Conservation (phyloP, 2,888 invertebrate species). For the Melinaea menophilus region DNA sequence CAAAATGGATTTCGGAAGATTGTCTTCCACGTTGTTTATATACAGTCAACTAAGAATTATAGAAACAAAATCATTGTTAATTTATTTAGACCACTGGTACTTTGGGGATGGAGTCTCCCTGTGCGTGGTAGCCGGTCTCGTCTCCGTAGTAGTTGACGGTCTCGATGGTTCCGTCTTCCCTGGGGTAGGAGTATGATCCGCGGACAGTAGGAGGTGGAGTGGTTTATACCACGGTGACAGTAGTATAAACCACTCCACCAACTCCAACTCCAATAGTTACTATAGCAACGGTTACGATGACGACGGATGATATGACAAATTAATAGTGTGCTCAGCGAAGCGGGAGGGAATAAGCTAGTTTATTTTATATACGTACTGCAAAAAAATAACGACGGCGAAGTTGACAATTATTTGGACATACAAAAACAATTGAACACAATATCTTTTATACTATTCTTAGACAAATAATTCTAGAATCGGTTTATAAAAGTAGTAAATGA, state of each 20-base stretch:
- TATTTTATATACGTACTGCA: too few relatives aligned
- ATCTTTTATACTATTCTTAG: conserved; percentile 70
- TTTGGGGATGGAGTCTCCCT: conserved; percentile 80
- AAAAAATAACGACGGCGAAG: too few relatives aligned
- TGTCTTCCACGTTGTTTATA: background rate
- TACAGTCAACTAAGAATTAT: conserved; percentile 28
- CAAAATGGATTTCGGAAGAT: background rate
- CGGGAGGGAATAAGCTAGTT: too few relatives aligned
- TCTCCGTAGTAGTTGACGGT: conserved; percentile 77
- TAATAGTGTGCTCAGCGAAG: too few relatives aligned
- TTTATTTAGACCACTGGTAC: conserved; percentile 49
- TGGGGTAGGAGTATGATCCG: conserved; percentile 77
- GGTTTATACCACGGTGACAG: conserved; percentile 45
- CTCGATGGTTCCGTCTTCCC: conserved; percentile 74
- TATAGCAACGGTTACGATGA: too few relatives aligned
- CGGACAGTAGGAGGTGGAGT: conserved; percentile 74
- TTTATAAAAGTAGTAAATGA: too few relatives aligned
- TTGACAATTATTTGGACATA: too few relatives aligned
- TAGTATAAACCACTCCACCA: too few relatives aligned
- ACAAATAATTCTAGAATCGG: too few relatives aligned
- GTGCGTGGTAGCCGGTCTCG: conserved; percentile 80
- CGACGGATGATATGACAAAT: too few relatives aligned
- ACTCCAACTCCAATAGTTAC: too few relatives aligned
- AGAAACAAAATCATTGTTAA: conserved; percentile 13
- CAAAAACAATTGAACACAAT: conserved; percentile 35